Percentiles rank a stretch among this genome's conserved stretches.
Evolutionary conservation across 1,140 invertebrate species (phyloP).

Genomic region (Drosophila kurseongensis): DNA sequence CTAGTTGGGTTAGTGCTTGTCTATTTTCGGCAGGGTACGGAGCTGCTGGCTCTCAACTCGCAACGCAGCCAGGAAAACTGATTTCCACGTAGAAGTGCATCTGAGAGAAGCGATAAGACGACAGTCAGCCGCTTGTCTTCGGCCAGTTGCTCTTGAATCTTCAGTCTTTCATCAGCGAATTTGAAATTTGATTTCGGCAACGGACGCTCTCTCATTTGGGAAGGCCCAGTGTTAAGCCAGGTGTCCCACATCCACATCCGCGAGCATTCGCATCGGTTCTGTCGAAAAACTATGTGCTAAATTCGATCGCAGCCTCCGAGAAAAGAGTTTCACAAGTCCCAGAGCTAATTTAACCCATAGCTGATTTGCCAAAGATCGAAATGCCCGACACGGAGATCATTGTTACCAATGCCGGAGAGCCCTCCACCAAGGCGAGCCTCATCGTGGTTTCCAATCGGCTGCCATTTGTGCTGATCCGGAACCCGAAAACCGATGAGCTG

Average conservation of each 20-base stretch:
- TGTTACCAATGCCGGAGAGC: constrained; percentile 74
- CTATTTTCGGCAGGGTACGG: constrained; percentile 78
- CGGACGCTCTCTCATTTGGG: constrained; percentile 3
- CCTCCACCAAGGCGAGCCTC: constrained; percentile 88
- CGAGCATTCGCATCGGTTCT: constrained; percentile 10
- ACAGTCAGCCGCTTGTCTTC: constrained; percentile 9
- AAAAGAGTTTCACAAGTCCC: constrained; percentile 14
- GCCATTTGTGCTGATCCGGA: constrained; percentile 93
- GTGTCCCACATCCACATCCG: constrained; percentile 14
- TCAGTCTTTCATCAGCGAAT: constrained; percentile 5
- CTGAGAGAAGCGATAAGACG: constrained; percentile 28
- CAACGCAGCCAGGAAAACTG: constrained; percentile 31
- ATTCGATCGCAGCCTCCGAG: not conserved
- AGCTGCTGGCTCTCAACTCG: constrained; percentile 58
- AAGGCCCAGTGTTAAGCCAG: constrained; percentile 13
- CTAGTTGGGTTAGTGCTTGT: constrained; percentile 67
- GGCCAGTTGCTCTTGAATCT: constrained; percentile 27
- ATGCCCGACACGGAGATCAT: constrained; percentile 84
- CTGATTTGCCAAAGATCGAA: constrained; percentile 6
- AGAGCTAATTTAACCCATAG: constrained; percentile 7
- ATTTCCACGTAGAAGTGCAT: constrained; percentile 45
- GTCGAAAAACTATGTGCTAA: constrained; percentile 43
- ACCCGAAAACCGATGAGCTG: constrained; percentile 89
- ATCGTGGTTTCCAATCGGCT: constrained; percentile 96
- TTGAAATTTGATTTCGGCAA: constrained; percentile 20